These are phyloP conservation scores for Nannoperca obscura DNA, from an alignment of 2,797 vertebrate species.

Conservation along the genomic window DNA sequence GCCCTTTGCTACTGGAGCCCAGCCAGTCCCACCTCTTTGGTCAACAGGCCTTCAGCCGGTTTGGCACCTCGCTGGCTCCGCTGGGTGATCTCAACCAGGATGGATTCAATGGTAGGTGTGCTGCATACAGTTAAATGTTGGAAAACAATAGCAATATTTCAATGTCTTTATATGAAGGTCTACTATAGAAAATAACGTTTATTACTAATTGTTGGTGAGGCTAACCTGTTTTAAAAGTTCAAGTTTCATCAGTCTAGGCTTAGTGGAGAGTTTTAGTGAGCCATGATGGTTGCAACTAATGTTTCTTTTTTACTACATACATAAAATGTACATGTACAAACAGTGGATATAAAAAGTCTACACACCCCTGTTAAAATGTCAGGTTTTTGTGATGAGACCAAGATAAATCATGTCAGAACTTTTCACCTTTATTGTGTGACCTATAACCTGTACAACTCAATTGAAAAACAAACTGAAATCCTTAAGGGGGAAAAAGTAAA, in stretches of 20 bases:
- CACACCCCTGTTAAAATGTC: too few relatives aligned
- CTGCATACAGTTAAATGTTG: background rate
- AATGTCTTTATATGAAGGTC: background rate
- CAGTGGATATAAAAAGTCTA: too few relatives aligned
- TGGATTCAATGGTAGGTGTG: constrained; percentile 89
- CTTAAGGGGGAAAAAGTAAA: too few relatives aligned
- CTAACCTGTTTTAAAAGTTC: background rate
- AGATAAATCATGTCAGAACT: too few relatives aligned
- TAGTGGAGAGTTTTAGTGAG: background rate
- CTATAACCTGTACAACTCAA: too few relatives aligned
- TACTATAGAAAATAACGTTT: background rate
- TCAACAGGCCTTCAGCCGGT: constrained; percentile 87
- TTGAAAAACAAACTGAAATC: too few relatives aligned
- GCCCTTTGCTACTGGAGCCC: constrained; percentile 79
- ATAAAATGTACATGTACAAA: too few relatives aligned
- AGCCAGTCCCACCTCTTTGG: constrained; percentile 85
- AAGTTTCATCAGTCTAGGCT: background rate
- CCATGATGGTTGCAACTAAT: background rate
- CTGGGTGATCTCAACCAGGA: constrained; percentile 94
- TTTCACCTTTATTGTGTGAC: too few relatives aligned
- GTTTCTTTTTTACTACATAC: too few relatives aligned
- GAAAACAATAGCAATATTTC: background rate
- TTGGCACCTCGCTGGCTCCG: constrained; percentile 90
- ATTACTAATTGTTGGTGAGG: background rate
- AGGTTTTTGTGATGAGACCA: too few relatives aligned